Evolutionary conservation across 2,888 invertebrate genomes (phyloP), one percentile per base, ranked within the genome.

Genomic region (Ophraella communa): DNA sequence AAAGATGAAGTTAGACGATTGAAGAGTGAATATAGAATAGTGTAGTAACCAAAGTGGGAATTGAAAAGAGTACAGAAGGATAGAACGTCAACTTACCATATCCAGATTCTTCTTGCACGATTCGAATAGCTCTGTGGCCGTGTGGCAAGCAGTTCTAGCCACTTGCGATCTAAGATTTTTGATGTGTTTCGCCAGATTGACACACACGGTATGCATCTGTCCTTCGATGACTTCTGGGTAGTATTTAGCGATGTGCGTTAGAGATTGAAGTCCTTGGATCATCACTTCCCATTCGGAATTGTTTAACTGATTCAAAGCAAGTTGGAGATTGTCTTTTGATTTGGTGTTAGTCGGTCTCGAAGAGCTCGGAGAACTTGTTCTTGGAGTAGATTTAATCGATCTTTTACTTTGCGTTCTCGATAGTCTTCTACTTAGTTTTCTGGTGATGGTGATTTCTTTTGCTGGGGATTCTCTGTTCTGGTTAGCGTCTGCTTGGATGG

Each of bases 91-190:
- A n/a, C 84, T 84, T 81, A 88, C 89, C 71, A 85, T 79, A 77
- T 91, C 91, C 80, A 89, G 72, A n/a, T 79, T 77, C 70, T 78
- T 78, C 59, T 79, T 81, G 57, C 77, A 78, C 3, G 87, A 82
- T 24, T 84, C 83, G 79, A 95, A 97, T 71, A 98, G 82, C 65
- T 95, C 91, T 1, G 90, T 90, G 44, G 96, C 85, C 5, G 93
- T 89, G 66, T 89, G 86, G 77, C 98, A 95, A 14, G 97, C 96
- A 3, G 92, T 88, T 52, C 97, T 87, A 0, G 97, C 91, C 0
- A 96, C 96, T 79, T 96, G 94, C 0, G 98, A 98, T 21, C 98
- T 87, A 66, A 98, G 85, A 81, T 96, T 98, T 71, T 91, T 91
- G 51, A 95, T 91, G 76, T 96, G 91, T 66, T 87, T 85, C 0